These are phyloP conservation scores for Dasysyrphus tricinctus DNA, from an alignment of 2,888 invertebrate genomes.

Conservation along the genomic window DNA sequence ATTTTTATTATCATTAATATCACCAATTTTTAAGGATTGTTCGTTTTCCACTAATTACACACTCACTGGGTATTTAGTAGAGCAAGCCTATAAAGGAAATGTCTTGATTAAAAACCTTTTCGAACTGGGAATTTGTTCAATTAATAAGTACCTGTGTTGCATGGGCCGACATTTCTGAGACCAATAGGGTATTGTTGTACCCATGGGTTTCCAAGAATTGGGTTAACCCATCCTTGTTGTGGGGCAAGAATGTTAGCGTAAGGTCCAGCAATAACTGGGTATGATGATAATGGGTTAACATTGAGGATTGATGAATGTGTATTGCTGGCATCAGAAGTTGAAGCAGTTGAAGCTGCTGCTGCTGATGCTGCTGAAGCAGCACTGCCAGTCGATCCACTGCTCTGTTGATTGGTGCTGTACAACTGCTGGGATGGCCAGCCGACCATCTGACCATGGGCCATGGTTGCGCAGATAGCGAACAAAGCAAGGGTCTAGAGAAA, in stretches of 20 bases:
- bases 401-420: too few species aligned
- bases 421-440: too few species aligned
- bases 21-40: constrained; percentile 54
- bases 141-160: constrained; percentile 32
- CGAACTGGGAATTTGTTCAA: not conserved
- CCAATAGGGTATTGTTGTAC: too few species aligned
- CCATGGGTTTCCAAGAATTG: not conserved
- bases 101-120: constrained; percentile 11
- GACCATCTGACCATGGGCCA: constrained; percentile 44
- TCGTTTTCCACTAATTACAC: constrained; percentile 36
- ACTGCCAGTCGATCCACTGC: too few species aligned
- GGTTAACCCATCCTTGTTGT: not conserved
- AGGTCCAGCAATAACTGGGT: not conserved
- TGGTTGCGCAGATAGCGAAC: constrained; percentile 64
- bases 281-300: not conserved
- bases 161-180: not conserved
- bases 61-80: constrained; percentile 33
- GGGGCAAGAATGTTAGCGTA: not conserved
- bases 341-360: too few species aligned
- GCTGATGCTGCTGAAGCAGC: too few species aligned
- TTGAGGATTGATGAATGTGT: not conserved
- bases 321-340: too few species aligned
- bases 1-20: constrained; percentile 69
- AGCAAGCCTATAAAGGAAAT: constrained; percentile 12
- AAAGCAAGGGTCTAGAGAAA: constrained; percentile 58